These are phyloP conservation scores for Drosophila punjabiensis DNA, from an alignment of 1,140 invertebrate species.

Conservation along the genomic window DNA sequence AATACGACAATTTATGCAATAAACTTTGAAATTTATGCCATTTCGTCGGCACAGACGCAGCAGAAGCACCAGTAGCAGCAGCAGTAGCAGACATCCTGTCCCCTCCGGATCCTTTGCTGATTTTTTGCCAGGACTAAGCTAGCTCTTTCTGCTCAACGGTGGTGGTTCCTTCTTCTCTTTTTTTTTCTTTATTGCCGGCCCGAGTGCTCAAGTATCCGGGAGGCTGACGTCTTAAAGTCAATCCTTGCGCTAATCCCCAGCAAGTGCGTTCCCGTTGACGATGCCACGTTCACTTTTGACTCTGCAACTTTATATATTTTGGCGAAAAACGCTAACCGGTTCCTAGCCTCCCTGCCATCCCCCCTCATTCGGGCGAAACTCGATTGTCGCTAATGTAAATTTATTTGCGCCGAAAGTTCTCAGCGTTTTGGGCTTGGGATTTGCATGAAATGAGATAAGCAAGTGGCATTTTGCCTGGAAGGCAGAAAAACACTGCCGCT, in stretches of 20 bases:
- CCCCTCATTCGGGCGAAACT: slow-evolving; percentile 29
- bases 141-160: slow-evolving; percentile 34
- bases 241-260: slow-evolving; percentile 75
- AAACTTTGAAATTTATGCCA: slow-evolving; percentile 83
- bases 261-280: slow-evolving; percentile 59
- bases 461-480: slow-evolving; percentile 43
- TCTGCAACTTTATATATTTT: slow-evolving; percentile 33
- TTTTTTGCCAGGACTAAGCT: slow-evolving; percentile 38
- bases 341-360: not conserved
- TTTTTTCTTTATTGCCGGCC: slow-evolving; percentile 62
- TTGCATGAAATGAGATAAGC: slow-evolving; percentile 65
- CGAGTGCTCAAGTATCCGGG: slow-evolving; percentile 51
- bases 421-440: slow-evolving; percentile 42
- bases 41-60: slow-evolving; percentile 57
- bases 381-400: slow-evolving; percentile 69
- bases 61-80: slow-evolving; percentile 7
- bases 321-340: slow-evolving; percentile 22
- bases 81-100: slow-evolving; percentile 26
- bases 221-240: slow-evolving; percentile 74
- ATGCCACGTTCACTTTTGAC: slow-evolving; percentile 62
- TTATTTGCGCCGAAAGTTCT: slow-evolving; percentile 58
- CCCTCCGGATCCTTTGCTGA: slow-evolving; percentile 1
- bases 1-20: slow-evolving; percentile 84
- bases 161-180: not conserved
- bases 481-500: slow-evolving; percentile 22